Evolutionary conservation across 2,113 vertebrate species (phyloP).

Genomic region (Perca flavescens): DNA sequence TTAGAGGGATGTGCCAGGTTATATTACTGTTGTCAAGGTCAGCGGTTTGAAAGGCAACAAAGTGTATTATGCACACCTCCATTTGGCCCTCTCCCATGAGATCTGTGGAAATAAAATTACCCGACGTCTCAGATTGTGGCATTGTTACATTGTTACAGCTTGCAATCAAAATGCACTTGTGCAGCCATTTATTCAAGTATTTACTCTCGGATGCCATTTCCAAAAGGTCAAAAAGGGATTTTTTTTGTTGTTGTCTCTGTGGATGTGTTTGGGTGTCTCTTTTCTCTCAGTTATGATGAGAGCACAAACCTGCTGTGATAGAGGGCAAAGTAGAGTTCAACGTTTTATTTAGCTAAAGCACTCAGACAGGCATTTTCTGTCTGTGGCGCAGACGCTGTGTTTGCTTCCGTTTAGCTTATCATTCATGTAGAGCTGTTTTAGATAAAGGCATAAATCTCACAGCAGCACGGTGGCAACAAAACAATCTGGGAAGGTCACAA

Average conservation of each 20-base stretch:
- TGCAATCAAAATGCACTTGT: slow-evolving; percentile 74
- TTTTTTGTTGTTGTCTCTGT: slow-evolving; percentile 58
- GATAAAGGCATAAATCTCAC: slow-evolving; percentile 67
- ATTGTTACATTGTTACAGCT: too few relatives aligned
- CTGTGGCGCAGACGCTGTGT: slow-evolving; percentile 40
- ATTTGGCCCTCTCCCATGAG: slow-evolving; percentile 58
- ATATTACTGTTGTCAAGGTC: slow-evolving; percentile 74
- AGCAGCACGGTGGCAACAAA: slow-evolving; percentile 50
- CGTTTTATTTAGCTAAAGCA: slow-evolving; percentile 42
- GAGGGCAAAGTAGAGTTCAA: slow-evolving; percentile 64
- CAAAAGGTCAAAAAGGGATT: slow-evolving; percentile 72
- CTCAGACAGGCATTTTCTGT: slow-evolving; percentile 38
- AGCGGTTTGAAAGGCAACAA: slow-evolving; percentile 56
- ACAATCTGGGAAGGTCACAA: slow-evolving; percentile 62
- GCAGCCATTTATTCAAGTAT: slow-evolving; percentile 74
- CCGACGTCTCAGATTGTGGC: slow-evolving; percentile 68
- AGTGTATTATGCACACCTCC: slow-evolving; percentile 66
- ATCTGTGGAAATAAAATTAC: slow-evolving; percentile 76
- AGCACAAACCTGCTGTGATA: slow-evolving; percentile 55
- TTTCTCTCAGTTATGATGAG: slow-evolving; percentile 59
- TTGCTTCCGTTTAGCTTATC: slow-evolving; percentile 60
- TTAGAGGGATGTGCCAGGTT: slow-evolving; percentile 55
- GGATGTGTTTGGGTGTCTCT: slow-evolving; percentile 64
- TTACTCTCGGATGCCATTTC: slow-evolving; percentile 72
- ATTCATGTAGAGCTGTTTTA: slow-evolving; percentile 62